Base-by-base conservation (phyloP, 2,113 vertebrate species). In the Connochaetes taurinus region DNA sequence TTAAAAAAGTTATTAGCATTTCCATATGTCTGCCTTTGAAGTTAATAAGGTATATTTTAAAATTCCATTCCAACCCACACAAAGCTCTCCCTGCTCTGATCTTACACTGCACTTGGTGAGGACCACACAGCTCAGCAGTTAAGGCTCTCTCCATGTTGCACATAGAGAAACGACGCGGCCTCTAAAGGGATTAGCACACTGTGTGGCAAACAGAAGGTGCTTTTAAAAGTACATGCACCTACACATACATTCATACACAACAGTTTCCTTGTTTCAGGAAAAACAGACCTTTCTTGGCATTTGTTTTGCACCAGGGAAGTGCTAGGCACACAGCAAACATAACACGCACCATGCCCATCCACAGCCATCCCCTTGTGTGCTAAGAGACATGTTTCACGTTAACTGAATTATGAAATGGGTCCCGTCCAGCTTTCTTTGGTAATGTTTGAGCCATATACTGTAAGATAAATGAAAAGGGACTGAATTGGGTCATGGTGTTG, bases 401-500 rank as follows among this genome's bases (percentile, higher is more conserved):
- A 96, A 58, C 94, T 95, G 78, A 97, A 92, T 88, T 96, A 90
- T 6, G 90, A 91, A 95, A 96, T 47, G 52, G 98, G 97, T 81
- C 6, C 3, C 31, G 88, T 94, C 80, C 92, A 97, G 95, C 29
- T 86, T 13, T 1, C 76, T 90, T 87, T 82, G 97, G 93, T 98
- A 98, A 97, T 85, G n/a, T 97, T 86, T 74, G 97, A 97, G 86
- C 91, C 71, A 96, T 71, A 88, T 86, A 83, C 92, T 31, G 19
- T 21, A 60, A 45, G 91, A 64, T 55, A 31, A 97, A 98, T 93
- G 74, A 93, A 80, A 71, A 92, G 96, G 92, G 81, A 98, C 97
- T 85, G 95, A 98, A 98, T 11, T 71, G n/a, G 98, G 95, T 47
- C 93, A 97, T 53, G 16, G 82, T 89, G 91, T 93, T 95, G 60